These are phyloP conservation scores for Cylloceria caligata DNA, from an alignment of 2,888 invertebrate species.

Conservation along the genomic window DNA sequence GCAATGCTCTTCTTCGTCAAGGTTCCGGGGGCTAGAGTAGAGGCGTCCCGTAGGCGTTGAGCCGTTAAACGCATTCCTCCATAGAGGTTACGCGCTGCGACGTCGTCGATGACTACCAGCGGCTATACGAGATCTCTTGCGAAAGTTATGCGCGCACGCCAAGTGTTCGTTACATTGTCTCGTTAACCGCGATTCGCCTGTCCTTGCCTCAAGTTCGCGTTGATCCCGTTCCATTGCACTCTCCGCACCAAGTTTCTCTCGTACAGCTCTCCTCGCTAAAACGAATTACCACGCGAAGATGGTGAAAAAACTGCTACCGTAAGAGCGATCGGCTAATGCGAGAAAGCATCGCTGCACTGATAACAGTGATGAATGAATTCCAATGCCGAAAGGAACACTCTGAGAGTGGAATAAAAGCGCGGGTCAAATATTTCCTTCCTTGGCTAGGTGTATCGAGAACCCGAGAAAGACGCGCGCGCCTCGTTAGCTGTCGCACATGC, in stretches of 20 bases:
- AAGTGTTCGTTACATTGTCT: conserved; percentile 69
- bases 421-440: neutral
- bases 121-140: conserved; percentile 61
- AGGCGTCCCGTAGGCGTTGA: conserved; percentile 84
- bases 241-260: conserved; percentile 6
- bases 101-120: conserved; percentile 53
- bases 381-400: neutral
- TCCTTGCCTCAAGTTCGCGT: conserved; percentile 83
- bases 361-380: neutral
- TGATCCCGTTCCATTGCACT: conserved; percentile 74
- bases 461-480: neutral
- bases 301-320: neutral
- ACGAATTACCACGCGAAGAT: neutral
- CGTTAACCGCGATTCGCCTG: conserved; percentile 82
- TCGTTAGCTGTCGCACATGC: neutral
- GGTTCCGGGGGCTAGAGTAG: conserved; percentile 78
- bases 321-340: too few species aligned
- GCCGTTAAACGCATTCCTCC: conserved; percentile 84
- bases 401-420: neutral
- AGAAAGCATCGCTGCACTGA: neutral
- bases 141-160: conserved; percentile 65
- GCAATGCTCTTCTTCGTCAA: conserved; percentile 83
- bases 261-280: neutral
- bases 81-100: conserved; percentile 83
- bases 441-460: neutral